Base-by-base conservation (phyloP, 2,888 invertebrate genomes). In the Tetheella fluctuosa region DNA sequence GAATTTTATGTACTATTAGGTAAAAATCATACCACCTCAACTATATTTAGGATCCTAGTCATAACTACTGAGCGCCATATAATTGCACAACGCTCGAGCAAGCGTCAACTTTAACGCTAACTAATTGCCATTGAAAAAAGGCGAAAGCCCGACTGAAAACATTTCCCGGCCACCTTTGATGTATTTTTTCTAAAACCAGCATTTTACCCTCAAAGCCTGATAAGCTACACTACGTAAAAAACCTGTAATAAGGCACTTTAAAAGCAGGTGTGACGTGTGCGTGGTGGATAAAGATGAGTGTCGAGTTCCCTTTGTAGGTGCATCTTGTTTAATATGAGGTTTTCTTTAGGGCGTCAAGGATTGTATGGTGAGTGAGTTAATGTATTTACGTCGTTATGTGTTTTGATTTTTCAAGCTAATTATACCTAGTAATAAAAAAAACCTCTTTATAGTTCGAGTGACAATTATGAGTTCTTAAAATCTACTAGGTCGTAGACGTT, bases 71-170 rank as follows among this genome's bases (percentile, higher is more conserved):
- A 70, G 77, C 79, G 65, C 78, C 80, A 91, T 91, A 91, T 91
- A 91, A 91, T 89, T 89, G 87, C 87, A 87, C 80, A 90, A 90
- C 88, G 89, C 88, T 85, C 82, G 85, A 88, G 86, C 84, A 79
- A 82, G 82, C 88, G 84, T 76, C 82, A 77, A 79, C 81, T 79
- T 84, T 84, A 88, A 86, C 88, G 88, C 88, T 86, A 88, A 93
- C 93, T 94, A 94, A 94, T 94, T 94, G 94, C 93, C 93, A 94
- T 94, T 94, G 88, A 93, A 92, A 92, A 93, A 94, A 93, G 94
- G 94, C 91, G 94, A 93, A 91, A 93, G 77, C 85, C 90, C 89
- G 86, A 83, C 89, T 89, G 88, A 89, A 90, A 92, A 91, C 91
- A 89, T 90, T 90, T 84, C 83, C 83, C 80, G 76, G 73, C 78